Conservation (phyloP, 2,888 invertebrate species). For the Drosophila setosimentum region DNA sequence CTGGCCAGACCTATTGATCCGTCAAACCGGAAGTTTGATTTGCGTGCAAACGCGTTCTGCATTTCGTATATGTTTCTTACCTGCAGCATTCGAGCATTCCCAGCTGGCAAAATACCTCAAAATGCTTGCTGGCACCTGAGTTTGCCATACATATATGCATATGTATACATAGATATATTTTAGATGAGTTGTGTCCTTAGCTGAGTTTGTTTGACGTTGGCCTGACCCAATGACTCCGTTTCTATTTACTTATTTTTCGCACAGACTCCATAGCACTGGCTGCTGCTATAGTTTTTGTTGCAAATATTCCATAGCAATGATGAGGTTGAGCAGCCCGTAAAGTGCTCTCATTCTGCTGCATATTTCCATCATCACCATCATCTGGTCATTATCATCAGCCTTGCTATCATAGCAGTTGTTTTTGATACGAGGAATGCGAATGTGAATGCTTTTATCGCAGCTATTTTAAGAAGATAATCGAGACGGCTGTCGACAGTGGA, state of each 20-base stretch:
- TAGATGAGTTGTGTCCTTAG: slow-evolving; percentile 39
- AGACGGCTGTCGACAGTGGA: slow-evolving; percentile 2
- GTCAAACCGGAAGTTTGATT: slow-evolving; percentile 47
- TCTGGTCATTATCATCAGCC: not conserved
- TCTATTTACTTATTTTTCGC: slow-evolving; percentile 44
- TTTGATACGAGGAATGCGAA: slow-evolving; percentile 8
- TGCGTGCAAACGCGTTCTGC: slow-evolving; percentile 48
- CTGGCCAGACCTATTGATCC: slow-evolving; percentile 1
- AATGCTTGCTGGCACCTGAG: slow-evolving; percentile 57
- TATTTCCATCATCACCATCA: slow-evolving; percentile 1
- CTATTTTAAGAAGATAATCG: slow-evolving; percentile 18
- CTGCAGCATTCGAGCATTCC: slow-evolving; percentile 11
- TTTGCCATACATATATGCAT: slow-evolving; percentile 5
- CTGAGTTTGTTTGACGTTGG: slow-evolving; percentile 38
- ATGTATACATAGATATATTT: not conserved
- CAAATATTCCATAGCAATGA: slow-evolving; percentile 34
- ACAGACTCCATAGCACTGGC: slow-evolving; percentile 65
- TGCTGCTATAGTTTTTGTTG: slow-evolving; percentile 45
- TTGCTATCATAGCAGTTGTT: slow-evolving; percentile 11
- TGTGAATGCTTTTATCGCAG: slow-evolving; percentile 16
- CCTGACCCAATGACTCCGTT: slow-evolving; percentile 68
- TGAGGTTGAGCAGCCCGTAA: slow-evolving; percentile 13
- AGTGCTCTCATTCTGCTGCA: slow-evolving; percentile 12
- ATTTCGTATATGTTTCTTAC: slow-evolving; percentile 32
- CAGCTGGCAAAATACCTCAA: slow-evolving; percentile 4